A percentile compares a stretch with the other conserved stretches of the same genome.
Conservation (phyloP, 2,888 invertebrate genomes). For the Microdon myrmicae region DNA sequence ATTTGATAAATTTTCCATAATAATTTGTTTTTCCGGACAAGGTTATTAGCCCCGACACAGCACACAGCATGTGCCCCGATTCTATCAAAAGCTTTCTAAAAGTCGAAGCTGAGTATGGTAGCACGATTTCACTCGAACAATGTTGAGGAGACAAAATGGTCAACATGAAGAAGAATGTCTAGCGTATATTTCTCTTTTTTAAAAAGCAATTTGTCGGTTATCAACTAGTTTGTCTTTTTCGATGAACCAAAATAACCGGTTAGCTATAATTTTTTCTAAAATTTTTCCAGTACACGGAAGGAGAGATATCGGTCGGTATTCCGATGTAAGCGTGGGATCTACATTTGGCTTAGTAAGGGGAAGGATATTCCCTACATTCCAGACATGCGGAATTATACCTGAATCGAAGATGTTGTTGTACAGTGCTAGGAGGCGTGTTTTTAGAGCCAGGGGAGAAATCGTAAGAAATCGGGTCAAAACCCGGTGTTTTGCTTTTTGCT, state of each 20-base stretch:
- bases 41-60: slow-evolving; percentile 8
- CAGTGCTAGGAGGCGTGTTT: neutral
- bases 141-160: slow-evolving; percentile 8
- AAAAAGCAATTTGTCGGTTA: slow-evolving; percentile 4
- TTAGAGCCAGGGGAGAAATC: neutral
- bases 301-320: slow-evolving; percentile 13
- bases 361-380: slow-evolving; percentile 3
- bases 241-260: slow-evolving; percentile 4
- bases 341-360: neutral
- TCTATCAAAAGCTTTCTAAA: too few species aligned
- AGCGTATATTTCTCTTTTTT: slow-evolving; percentile 1
- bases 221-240: neutral
- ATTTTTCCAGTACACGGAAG: slow-evolving; percentile 8
- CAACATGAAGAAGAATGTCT: slow-evolving; percentile 7
- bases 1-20: too few species aligned
- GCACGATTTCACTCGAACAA: slow-evolving; percentile 14
- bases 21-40: too few species aligned
- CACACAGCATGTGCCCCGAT: slow-evolving; percentile 9
- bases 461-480: slow-evolving; percentile 5
- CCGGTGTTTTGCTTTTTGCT: slow-evolving; percentile 5
- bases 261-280: slow-evolving; percentile 9
- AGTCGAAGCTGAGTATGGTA: slow-evolving; percentile 4
- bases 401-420: slow-evolving; percentile 1
- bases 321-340: neutral
- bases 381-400: slow-evolving; percentile 1